Conservation (phyloP, 2,797 vertebrate species). For the Macroramphosus scolopax region DNA sequence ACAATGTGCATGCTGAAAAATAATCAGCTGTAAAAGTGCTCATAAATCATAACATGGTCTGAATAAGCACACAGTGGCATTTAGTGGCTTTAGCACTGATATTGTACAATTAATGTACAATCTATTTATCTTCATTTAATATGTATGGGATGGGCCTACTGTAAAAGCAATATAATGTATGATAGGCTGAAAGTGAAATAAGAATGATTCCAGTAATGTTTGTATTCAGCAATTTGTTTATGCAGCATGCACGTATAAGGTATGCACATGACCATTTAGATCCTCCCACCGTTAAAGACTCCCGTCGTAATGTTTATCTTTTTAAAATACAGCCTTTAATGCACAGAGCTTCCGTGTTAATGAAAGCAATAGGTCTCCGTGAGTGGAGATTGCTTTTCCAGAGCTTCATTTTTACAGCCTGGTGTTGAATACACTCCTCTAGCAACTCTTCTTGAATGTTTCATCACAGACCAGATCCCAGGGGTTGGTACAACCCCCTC, state of each 20-base stretch:
- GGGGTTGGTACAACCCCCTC: constrained; percentile 58
- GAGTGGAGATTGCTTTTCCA: constrained; percentile 74
- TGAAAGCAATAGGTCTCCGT: constrained; percentile 73
- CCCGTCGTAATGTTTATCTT: constrained; percentile 56
- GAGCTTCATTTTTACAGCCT: constrained; percentile 73
- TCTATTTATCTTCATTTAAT: constrained; percentile 69
- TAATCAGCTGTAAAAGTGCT: constrained; percentile 68
- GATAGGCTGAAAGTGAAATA: constrained; percentile 23
- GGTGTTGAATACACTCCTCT: constrained; percentile 67
- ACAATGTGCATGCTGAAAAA: constrained; percentile 52
- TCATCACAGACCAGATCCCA: constrained; percentile 75
- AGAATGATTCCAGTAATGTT: constrained; percentile 32
- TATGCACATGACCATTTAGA: constrained; percentile 58
- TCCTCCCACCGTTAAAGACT: constrained; percentile 40
- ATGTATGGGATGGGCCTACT: constrained; percentile 34
- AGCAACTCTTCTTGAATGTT: constrained; percentile 75
- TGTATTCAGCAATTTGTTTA: constrained; percentile 32
- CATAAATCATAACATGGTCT: constrained; percentile 62
- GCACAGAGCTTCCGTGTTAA: constrained; percentile 54
- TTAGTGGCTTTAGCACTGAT: constrained; percentile 58
- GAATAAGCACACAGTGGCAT: constrained; percentile 65
- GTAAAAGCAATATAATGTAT: constrained; percentile 34
- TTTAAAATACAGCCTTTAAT: constrained; percentile 68
- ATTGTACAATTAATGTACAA: constrained; percentile 68
- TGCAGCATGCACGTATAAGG: constrained; percentile 15